Evolutionary conservation across 2,888 invertebrate species (phyloP), one percentile per base, ranked within the genome.

Genomic region (Heliconius hortense): DNA sequence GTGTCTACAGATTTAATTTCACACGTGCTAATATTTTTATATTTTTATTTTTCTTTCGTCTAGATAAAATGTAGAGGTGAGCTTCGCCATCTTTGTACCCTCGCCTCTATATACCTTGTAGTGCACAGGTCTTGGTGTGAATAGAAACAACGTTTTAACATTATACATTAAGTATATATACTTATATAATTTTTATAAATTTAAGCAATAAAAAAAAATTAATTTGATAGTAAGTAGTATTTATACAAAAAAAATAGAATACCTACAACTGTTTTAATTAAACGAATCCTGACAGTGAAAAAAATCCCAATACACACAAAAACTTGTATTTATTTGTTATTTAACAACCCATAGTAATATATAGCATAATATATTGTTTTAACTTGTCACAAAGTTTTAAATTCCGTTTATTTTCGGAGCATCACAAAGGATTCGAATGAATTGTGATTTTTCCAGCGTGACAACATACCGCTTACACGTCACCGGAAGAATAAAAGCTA

Each of bases 391-490:
- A 73, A 39, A 24, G 56, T 59, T 67, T 39, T 59, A 67, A 56
- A 48, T 63, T 62, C 21, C 69, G 35, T 74, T 63, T 64, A 74
- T 63, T 74, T 74, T 74, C 0, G 21, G 53, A 60, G 69, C 64
- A 26, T 62, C 69, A 70, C 73, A 74, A 70, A 74, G 74, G 70
- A 56, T 74, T 74, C 43, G 48, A 70, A 74, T 74, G 70, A 74
- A 74, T 74, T 74, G 74, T 74, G 63, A 56, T 43, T 74, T 74
- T 74, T 74, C 63, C 63, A 48, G 64, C 69, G 63, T 74, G 63
- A 74, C 70, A 74, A 74, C 74, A 70, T 70, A 56, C 68, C 74
- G 64, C 70, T 74, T 74, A 70, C 74, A 48, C 63, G 70, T 74
- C 70, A 28, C 69, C 63, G 24, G 35, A 70, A 56, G 69, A 62